These are phyloP conservation scores for Heterodera carotae DNA, from an alignment of 1,140 invertebrate genomes.

Conservation along the genomic window DNA sequence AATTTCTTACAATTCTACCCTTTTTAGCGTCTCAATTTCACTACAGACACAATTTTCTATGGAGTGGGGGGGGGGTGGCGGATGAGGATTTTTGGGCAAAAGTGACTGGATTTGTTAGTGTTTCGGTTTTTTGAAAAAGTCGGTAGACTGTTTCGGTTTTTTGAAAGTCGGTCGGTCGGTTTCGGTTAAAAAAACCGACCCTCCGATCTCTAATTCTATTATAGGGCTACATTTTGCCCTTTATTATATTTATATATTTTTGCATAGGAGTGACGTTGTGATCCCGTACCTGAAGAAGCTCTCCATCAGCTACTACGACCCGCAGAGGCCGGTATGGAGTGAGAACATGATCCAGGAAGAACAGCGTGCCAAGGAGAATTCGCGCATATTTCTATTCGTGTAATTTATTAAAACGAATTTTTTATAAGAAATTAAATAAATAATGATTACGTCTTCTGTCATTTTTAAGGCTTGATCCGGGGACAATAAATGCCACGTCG, in stretches of 20 bases:
- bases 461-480: conserved; percentile 16
- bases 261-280: conserved; percentile 58
- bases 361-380: conserved; percentile 59
- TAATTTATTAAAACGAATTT: neutral
- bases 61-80: too few relatives aligned
- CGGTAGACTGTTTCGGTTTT: too few relatives aligned
- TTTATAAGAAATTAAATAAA: neutral
- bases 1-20: too few relatives aligned
- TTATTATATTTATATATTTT: conserved; percentile 24
- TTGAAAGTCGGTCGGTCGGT: too few relatives aligned
- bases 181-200: neutral
- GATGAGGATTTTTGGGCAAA: too few relatives aligned
- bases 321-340: conserved; percentile 57
- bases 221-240: neutral
- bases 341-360: conserved; percentile 65
- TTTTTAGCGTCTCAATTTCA: too few relatives aligned
- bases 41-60: too few relatives aligned
- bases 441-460: neutral
- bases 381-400: conserved; percentile 61
- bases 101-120: too few relatives aligned
- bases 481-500: conserved; percentile 64
- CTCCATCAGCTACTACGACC: conserved; percentile 62
- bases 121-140: neutral
- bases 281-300: conserved; percentile 65
- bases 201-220: neutral